These are phyloP conservation scores for Drosophila orena DNA, from an alignment of 1,140 invertebrate species.

Conservation along the genomic window DNA sequence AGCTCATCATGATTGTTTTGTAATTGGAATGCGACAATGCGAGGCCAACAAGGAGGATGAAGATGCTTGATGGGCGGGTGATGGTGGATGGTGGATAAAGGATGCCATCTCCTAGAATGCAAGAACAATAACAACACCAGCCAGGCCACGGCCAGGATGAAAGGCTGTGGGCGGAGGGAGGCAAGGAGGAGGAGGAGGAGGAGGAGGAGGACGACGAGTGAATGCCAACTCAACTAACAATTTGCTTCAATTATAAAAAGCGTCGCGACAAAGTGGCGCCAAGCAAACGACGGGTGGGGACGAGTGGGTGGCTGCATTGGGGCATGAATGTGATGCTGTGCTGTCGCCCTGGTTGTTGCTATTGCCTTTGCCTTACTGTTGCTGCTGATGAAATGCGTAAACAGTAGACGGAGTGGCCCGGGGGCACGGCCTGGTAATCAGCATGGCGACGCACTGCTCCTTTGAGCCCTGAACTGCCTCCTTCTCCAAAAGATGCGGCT, in stretches of 20 bases:
- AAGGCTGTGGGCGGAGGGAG: neutral
- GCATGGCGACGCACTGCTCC: conserved; percentile 54
- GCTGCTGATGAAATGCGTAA: conserved; percentile 55
- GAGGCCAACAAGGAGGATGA: conserved; percentile 25
- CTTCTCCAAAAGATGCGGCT: conserved; percentile 1
- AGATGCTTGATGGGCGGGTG: neutral
- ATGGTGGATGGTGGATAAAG: conserved; percentile 7
- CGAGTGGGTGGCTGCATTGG: conserved; percentile 33
- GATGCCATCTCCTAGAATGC: conserved; percentile 61
- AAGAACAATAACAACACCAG: conserved; percentile 40
- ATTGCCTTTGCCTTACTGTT: conserved; percentile 16
- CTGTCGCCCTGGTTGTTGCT: conserved; percentile 16
- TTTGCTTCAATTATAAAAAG: conserved; percentile 83
- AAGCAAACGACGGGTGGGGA: conserved; percentile 52
- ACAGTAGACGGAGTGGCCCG: conserved; percentile 51
- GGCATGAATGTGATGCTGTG: conserved; percentile 30
- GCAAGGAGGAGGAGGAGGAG: conserved; percentile 18
- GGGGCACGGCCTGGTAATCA: conserved; percentile 55
- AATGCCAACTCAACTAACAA: conserved; percentile 79
- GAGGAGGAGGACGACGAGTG: conserved; percentile 55
- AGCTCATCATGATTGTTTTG: conserved; percentile 81
- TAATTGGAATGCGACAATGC: conserved; percentile 79
- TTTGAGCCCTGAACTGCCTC: conserved; percentile 33
- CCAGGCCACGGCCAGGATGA: conserved; percentile 9
- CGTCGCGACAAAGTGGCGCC: conserved; percentile 82